These are phyloP conservation scores for Netelia virgata DNA, from an alignment of 2,888 invertebrate species.

Conservation along the genomic window DNA sequence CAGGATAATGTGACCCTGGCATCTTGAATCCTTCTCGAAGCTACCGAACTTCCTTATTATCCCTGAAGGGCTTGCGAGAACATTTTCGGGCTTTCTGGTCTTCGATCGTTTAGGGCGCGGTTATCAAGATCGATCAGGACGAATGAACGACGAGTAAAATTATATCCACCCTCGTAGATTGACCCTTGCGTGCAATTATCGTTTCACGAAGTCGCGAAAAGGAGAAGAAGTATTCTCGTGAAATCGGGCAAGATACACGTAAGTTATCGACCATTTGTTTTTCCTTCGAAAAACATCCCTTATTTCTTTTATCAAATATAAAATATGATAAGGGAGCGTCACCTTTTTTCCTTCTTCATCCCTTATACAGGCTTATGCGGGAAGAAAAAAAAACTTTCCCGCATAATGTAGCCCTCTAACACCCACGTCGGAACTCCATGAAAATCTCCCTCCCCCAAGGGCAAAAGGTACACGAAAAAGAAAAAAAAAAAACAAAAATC, in stretches of 20 bases:
- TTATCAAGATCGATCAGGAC: constrained; percentile 6
- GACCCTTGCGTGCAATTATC: not conserved
- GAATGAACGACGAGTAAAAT: not conserved
- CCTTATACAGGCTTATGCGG: not conserved
- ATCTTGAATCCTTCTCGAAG: constrained; percentile 30
- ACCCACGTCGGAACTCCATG: constrained; percentile 18
- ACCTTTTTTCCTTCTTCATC: constrained; percentile 18
- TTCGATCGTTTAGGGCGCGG: not conserved
- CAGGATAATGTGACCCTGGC: constrained; percentile 26
- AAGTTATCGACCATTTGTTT: constrained; percentile 21
- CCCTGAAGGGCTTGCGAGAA: constrained; percentile 40
- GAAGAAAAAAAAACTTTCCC: constrained; percentile 12
- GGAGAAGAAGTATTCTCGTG: not conserved
- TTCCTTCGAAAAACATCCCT: not conserved
- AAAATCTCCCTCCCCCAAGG: constrained; percentile 1
- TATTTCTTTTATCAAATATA: not conserved
- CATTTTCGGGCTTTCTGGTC: constrained; percentile 16
- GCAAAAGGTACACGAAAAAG: not conserved
- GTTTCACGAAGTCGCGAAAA: not conserved
- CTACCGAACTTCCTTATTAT: constrained; percentile 25
- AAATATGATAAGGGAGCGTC: constrained; percentile 1
- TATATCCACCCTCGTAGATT: not conserved
- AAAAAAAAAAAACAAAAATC: constrained; percentile 23
- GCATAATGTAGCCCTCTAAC: constrained; percentile 27
- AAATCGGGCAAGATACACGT: not conserved